A percentile compares a stretch with the other conserved stretches of the same genome.
These are phyloP conservation scores for Drosophila ezoana DNA, from an alignment of 2,888 invertebrate species.

Conservation along the genomic window DNA sequence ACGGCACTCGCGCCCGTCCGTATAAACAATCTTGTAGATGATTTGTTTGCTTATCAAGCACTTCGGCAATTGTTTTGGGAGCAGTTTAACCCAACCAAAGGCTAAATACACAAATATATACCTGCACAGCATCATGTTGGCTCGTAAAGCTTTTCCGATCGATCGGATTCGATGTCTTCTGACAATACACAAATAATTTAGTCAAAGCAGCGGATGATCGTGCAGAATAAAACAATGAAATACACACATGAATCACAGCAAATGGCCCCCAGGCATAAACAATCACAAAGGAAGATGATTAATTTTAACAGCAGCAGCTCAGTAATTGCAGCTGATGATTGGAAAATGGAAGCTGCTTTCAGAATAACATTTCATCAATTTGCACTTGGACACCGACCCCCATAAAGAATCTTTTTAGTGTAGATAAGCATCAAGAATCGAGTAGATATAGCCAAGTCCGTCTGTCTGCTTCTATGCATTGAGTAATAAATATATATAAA, in stretches of 20 bases:
- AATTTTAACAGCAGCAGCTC: slow-evolving; percentile 24
- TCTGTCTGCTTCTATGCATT: too few relatives aligned
- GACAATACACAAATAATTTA: slow-evolving; percentile 39
- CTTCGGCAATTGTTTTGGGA: slow-evolving; percentile 60
- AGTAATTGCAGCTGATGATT: slow-evolving; percentile 9
- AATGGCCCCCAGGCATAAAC: slow-evolving; percentile 45
- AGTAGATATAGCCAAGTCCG: too few relatives aligned
- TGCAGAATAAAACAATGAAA: slow-evolving; percentile 15
- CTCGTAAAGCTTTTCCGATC: slow-evolving; percentile 31
- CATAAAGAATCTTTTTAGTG: too few relatives aligned
- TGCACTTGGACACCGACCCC: too few relatives aligned
- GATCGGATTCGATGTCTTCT: slow-evolving; percentile 38
- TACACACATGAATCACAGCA: slow-evolving; percentile 45
- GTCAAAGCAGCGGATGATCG: slow-evolving; percentile 31
- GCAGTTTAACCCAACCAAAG: slow-evolving; percentile 33
- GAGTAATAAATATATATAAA: too few relatives aligned
- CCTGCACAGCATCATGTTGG: slow-evolving; percentile 11
- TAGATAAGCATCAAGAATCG: too few relatives aligned
- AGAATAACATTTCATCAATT: neutral
- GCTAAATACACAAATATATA: slow-evolving; percentile 46
- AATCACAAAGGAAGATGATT: slow-evolving; percentile 48
- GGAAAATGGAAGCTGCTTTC: neutral
- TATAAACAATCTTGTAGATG: slow-evolving; percentile 37
- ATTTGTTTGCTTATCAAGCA: slow-evolving; percentile 66
- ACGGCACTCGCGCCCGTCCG: slow-evolving; percentile 5